A percentile compares a stretch with the other conserved stretches of the same genome.
These are phyloP conservation scores for Monochamus saltuarius DNA, from an alignment of 1,140 invertebrate genomes.

Conservation along the genomic window DNA sequence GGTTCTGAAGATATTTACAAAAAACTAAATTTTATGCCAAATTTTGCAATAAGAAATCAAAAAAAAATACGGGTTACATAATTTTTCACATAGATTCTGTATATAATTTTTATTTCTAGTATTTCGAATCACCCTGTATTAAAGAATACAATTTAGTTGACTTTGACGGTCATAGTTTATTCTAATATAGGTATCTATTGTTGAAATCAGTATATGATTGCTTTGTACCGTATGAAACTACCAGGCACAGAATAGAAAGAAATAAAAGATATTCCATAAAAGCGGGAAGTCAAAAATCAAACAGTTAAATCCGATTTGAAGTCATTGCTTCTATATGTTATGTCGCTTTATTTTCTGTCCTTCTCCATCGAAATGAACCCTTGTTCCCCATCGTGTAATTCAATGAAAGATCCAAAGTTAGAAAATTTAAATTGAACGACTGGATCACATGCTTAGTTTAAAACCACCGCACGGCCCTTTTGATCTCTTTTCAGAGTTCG, in stretches of 20 bases:
- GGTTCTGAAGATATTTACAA: no score
- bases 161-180: no score
- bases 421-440: slow-evolving; percentile 26
- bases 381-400: slow-evolving; percentile 26
- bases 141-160: no score
- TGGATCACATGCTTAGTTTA: slow-evolving; percentile 30
- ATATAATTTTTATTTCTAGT: no score
- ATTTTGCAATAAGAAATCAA: no score
- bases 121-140: no score
- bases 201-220: no score
- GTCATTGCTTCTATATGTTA: slow-evolving; percentile 26
- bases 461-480: slow-evolving; percentile 22
- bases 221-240: slow-evolving; percentile 9
- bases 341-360: slow-evolving; percentile 7
- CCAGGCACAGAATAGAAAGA: background rate
- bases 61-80: no score
- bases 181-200: no score
- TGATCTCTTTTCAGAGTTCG: slow-evolving; percentile 22
- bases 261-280: slow-evolving; percentile 10
- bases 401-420: slow-evolving; percentile 30
- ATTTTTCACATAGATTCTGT: no score
- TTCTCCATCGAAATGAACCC: background rate
- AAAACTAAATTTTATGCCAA: no score
- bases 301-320: slow-evolving; percentile 34
- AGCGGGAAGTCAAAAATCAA: slow-evolving; percentile 31